phyloP scores from a whole-genome alignment of 2,888 invertebrate species.

The Merodon equestris region DNA sequence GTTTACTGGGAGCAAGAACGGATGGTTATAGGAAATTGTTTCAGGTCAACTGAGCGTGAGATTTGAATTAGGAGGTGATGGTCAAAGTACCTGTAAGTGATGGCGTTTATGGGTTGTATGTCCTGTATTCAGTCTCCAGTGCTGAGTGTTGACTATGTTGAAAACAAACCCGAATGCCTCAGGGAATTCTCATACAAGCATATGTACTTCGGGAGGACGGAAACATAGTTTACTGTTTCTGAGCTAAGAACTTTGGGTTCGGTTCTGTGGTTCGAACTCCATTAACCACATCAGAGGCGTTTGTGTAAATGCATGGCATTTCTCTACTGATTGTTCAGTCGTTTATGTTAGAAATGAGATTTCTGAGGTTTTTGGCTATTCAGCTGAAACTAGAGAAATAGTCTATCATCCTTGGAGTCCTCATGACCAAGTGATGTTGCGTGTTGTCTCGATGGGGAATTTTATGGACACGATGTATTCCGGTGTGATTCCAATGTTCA shows the following conservation, averaged over 20 bases:
- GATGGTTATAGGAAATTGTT: slow-evolving; percentile 58
- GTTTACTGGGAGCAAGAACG: slow-evolving; percentile 10
- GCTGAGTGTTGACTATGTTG: slow-evolving; percentile 16
- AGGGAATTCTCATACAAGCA: too few relatives aligned
- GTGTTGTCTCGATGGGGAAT: too few relatives aligned
- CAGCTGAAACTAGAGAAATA: too few relatives aligned
- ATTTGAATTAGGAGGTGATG: slow-evolving; percentile 59
- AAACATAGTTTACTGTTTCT: neutral
- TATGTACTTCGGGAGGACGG: too few relatives aligned
- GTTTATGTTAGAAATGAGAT: neutral
- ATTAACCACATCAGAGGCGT: neutral
- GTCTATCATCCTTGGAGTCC: neutral
- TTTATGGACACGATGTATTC: too few relatives aligned
- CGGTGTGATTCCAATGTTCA: too few relatives aligned
- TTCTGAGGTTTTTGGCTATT: neutral
- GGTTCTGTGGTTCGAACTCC: neutral
- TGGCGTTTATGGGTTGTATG: slow-evolving; percentile 7
- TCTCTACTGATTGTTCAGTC: too few relatives aligned
- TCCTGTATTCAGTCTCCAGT: slow-evolving; percentile 5
- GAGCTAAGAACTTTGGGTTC: neutral
- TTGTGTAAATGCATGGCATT: neutral
- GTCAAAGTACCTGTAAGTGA: slow-evolving; percentile 41
- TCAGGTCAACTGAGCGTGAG: slow-evolving; percentile 66
- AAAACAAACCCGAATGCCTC: too few relatives aligned
- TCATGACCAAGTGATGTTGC: too few relatives aligned